Evolutionary conservation across 2,113 vertebrate species (phyloP), one percentile per base, ranked within the genome.

Genomic region (Charina bottae): DNA sequence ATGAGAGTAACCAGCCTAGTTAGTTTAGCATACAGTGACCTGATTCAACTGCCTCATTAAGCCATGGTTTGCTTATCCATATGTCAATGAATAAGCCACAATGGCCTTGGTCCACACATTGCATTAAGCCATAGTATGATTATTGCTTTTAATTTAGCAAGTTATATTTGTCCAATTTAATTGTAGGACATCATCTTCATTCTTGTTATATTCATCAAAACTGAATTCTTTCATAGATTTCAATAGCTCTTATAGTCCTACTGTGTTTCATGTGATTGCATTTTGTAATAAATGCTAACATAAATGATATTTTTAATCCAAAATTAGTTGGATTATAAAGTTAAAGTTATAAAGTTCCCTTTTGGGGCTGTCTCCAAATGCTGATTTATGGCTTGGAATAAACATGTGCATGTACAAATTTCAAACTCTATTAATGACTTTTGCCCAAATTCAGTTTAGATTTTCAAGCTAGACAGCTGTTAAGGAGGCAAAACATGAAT

Each of bases 331-430:
- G 42, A 42, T 42, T 42, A 42, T 42, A 42, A 42, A 42, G 3
- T 42, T 42, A 42, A 42, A 42, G 42, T 42, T 42, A 95, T 90
- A 91, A 95, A 95, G 90, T 92, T 11, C 15, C 9, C 7, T 53
- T 17, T 28, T 17, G 33, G 15, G 17, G 62, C 9, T 54, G 21
- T 53, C 28, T 33, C 19, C 19, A 55, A 23, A 37, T 24, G 2
- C 23, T 83, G 24, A 46, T 59, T 11, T 28, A 24, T 37, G 23
- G 37, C 0, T 83, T 11, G n/a, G 21, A 33, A 53, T 17, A 13
- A 83, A 46, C 15, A 9, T 33, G 5, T 26, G 26, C 46, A 26
- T 42, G 7, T 2, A 49, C 10, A 54, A 53, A 62, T 62, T 55
- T 17, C 2, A 56, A 90, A 54, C 42, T 28, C 56, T 24, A 28